Percentiles rank a stretch among this genome's conserved stretches.
Conservation (phyloP, 2,888 invertebrate species). For the Coecobrya sp. region DNA sequence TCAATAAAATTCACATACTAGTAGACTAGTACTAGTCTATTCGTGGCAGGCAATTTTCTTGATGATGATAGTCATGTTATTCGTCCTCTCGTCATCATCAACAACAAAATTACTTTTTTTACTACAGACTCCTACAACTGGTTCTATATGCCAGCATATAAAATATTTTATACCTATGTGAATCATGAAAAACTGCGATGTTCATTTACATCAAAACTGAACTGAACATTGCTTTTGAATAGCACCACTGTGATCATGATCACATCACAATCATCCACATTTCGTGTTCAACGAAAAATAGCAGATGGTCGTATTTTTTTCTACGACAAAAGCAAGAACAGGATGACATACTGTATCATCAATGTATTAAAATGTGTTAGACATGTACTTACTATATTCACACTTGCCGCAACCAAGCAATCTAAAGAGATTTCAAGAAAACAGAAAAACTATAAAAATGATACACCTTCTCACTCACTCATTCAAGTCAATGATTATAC, state of each 20-base stretch:
- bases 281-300: not conserved
- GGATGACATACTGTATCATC: not conserved
- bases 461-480: slow-evolving; percentile 45
- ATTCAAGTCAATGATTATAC: not conserved
- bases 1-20: slow-evolving; percentile 17
- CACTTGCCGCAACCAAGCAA: slow-evolving; percentile 40
- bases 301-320: not conserved
- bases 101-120: slow-evolving; percentile 68
- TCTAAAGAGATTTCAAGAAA: slow-evolving; percentile 59
- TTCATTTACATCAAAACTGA: slow-evolving; percentile 30
- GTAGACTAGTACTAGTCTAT: not conserved
- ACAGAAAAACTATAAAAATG: slow-evolving; percentile 58
- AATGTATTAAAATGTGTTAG: not conserved
- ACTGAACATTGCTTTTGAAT: not conserved
- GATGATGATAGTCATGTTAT: slow-evolving; percentile 32
- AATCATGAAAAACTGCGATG: slow-evolving; percentile 52
- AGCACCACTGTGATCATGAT: not conserved
- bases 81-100: slow-evolving; percentile 65
- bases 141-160: not conserved
- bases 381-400: not conserved
- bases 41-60: not conserved
- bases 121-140: slow-evolving; percentile 13
- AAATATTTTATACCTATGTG: slow-evolving; percentile 1
- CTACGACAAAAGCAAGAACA: not conserved
- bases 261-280: not conserved